Evolutionary conservation across 2,113 vertebrate species (phyloP).

Genomic region (Baryphthengus martii): DNA sequence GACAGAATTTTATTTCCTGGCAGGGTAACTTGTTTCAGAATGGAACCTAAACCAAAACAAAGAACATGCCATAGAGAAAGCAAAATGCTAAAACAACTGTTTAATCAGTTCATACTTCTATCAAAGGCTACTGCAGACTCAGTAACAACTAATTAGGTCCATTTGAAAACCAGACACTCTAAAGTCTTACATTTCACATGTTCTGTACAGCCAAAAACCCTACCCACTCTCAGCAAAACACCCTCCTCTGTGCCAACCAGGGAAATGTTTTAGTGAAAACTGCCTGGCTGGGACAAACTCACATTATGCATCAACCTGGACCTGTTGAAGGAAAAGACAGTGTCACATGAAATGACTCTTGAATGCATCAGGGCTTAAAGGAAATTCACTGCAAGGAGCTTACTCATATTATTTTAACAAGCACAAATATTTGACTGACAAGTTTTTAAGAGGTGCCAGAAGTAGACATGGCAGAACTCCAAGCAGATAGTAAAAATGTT

Average conservation of each 20-base stretch:
- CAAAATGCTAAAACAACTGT: neutral
- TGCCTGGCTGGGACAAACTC: neutral
- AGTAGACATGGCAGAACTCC: neutral
- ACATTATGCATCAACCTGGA: neutral
- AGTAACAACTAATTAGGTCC: neutral
- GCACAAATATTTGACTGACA: neutral
- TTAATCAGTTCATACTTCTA: neutral
- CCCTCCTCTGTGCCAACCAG: neutral
- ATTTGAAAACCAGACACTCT: neutral
- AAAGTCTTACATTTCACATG: neutral
- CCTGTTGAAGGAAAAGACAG: neutral
- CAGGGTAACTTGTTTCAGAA: conserved; percentile 79
- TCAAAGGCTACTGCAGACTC: neutral
- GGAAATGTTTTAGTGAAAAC: neutral
- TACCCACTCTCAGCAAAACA: neutral
- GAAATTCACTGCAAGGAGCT: neutral
- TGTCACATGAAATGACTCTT: neutral
- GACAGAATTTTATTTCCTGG: conserved; percentile 83
- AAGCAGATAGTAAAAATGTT: neutral
- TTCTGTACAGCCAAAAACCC: neutral
- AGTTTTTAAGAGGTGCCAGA: neutral
- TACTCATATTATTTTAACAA: neutral
- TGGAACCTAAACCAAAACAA: conserved; percentile 72
- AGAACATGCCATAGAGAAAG: conserved; percentile 44
- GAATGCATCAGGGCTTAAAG: neutral